Evolutionary conservation across 2,113 vertebrate genomes (phyloP).

Genomic region (Galemys pyrenaicus): DNA sequence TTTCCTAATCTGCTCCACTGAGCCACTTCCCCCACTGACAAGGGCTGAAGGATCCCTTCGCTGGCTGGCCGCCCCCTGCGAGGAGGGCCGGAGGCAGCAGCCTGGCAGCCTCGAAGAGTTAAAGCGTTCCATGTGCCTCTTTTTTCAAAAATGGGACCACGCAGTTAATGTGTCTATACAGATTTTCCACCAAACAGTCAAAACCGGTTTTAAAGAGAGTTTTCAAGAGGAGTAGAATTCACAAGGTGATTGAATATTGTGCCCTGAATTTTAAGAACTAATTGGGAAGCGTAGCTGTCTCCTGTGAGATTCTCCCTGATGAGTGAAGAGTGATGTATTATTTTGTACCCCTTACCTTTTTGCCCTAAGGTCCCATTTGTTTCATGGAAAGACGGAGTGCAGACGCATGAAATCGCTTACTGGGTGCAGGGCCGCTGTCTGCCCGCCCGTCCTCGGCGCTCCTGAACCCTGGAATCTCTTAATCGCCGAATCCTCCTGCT

Average conservation of each 20-base stretch:
- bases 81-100: neutral
- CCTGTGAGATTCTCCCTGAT: slow-evolving; percentile 53
- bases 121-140: neutral
- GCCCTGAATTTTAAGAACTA: slow-evolving; percentile 65
- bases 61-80: neutral
- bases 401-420: slow-evolving; percentile 61
- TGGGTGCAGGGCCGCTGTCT: slow-evolving; percentile 66
- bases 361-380: slow-evolving; percentile 81
- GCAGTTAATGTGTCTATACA: neutral
- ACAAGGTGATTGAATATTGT: slow-evolving; percentile 35
- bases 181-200: slow-evolving; percentile 50
- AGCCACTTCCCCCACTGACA: slow-evolving; percentile 29
- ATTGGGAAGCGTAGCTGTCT: slow-evolving; percentile 65
- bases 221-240: slow-evolving; percentile 25
- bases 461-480: slow-evolving; percentile 36
- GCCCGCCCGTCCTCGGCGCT: slow-evolving; percentile 70
- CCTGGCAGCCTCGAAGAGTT: no score
- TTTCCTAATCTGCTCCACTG: neutral
- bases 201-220: slow-evolving; percentile 45
- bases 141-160: neutral
- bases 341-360: slow-evolving; percentile 72
- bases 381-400: slow-evolving; percentile 74
- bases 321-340: slow-evolving; percentile 61
- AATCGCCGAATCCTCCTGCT: slow-evolving; percentile 64
- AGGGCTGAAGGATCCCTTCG: neutral